These are phyloP conservation scores for Hippocampus guttulatus DNA, from an alignment of 2,113 vertebrate genomes.

Conservation along the genomic window DNA sequence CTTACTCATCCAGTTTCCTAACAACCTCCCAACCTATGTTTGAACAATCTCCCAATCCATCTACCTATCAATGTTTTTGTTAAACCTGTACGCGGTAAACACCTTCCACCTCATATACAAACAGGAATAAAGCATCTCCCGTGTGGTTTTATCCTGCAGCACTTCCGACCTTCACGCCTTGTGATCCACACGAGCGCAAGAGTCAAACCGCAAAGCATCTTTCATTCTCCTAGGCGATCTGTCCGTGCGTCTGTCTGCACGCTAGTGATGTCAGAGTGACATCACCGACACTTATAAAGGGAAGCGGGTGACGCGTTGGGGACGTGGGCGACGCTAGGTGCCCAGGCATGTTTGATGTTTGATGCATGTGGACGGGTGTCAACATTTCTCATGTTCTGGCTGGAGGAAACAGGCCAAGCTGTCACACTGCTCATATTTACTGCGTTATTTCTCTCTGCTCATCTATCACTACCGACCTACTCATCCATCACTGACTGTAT, in stretches of 20 bases:
- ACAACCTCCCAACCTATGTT: no score
- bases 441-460: not conserved
- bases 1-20: no score
- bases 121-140: slow-evolving; percentile 11
- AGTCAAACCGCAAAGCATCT: slow-evolving; percentile 25
- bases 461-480: not conserved
- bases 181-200: slow-evolving; percentile 12
- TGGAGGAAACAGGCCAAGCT: slow-evolving; percentile 6
- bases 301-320: not conserved
- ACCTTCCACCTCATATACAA: not conserved
- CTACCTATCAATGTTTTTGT: not conserved
- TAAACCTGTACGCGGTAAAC: not conserved
- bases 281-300: not conserved
- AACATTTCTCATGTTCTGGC: slow-evolving; percentile 2
- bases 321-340: not conserved
- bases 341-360: not conserved
- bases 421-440: slow-evolving; percentile 11
- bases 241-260: not conserved
- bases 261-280: slow-evolving; percentile 1
- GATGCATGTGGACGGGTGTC: slow-evolving; percentile 4
- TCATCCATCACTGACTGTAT: not conserved
- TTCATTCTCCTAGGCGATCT: slow-evolving; percentile 16
- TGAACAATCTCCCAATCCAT: not conserved
- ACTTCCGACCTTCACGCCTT: slow-evolving; percentile 34
- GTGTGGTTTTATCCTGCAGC: not conserved